Conservation (phyloP, 2,888 invertebrate species). For the Platynereis dumerilii region DNA sequence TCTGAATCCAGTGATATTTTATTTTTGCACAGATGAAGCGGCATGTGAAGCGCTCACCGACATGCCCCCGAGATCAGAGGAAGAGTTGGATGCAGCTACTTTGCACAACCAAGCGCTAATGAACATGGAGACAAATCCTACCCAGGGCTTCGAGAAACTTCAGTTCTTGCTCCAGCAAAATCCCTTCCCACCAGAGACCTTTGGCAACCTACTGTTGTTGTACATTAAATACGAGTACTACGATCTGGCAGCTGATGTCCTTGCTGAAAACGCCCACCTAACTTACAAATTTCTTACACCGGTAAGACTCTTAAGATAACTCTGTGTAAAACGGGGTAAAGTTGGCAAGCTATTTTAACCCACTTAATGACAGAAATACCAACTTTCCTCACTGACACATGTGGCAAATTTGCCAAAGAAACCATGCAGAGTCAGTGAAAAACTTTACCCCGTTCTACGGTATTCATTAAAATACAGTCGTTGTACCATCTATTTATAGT, state of each 20-base stretch:
- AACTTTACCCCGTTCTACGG: too few species aligned
- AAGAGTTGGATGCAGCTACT: slow-evolving; percentile 96
- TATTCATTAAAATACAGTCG: too few species aligned
- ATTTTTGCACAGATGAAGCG: slow-evolving; percentile 72
- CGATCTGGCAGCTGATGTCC: slow-evolving; percentile 95
- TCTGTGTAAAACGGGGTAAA: too few species aligned
- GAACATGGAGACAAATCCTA: slow-evolving; percentile 86
- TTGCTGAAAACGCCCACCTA: slow-evolving; percentile 95
- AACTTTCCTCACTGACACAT: too few species aligned
- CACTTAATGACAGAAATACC: too few species aligned
- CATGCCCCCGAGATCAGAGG: slow-evolving; percentile 80
- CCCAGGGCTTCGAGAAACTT: slow-evolving; percentile 92
- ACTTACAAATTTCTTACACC: slow-evolving; percentile 93
- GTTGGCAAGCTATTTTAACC: too few species aligned
- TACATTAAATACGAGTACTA: slow-evolving; percentile 98
- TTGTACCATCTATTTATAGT: too few species aligned
- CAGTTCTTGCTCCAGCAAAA: slow-evolving; percentile 94
- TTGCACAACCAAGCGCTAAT: slow-evolving; percentile 94
- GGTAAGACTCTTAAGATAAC: too few species aligned
- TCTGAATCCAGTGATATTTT: too few species aligned
- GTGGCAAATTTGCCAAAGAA: too few species aligned
- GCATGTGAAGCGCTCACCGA: slow-evolving; percentile 71
- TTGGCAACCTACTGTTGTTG: slow-evolving; percentile 89
- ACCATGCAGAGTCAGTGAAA: too few species aligned
- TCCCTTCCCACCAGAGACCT: slow-evolving; percentile 96